Percentiles rank a stretch among this genome's conserved stretches.
These are phyloP conservation scores for Formicarius rufipectus DNA, from an alignment of 2,113 vertebrate species.

Conservation along the genomic window DNA sequence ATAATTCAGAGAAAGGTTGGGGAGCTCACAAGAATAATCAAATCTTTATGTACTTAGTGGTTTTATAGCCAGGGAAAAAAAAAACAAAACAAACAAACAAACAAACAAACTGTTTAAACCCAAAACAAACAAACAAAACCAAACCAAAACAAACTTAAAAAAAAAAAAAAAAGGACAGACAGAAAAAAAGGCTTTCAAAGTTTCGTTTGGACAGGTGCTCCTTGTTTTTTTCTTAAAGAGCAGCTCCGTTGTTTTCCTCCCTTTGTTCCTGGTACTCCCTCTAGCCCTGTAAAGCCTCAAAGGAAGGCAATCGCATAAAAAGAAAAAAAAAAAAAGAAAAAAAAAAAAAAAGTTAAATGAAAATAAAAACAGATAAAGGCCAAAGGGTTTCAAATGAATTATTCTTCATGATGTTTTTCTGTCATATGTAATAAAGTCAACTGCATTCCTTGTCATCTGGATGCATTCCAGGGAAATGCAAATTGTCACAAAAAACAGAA, in stretches of 20 bases:
- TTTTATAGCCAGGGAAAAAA: background rate
- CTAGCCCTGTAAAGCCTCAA: background rate
- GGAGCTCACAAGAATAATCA: background rate
- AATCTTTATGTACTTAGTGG: background rate
- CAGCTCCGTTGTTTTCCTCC: background rate
- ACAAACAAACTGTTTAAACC: too few species aligned
- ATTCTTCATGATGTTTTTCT: constrained; percentile 35
- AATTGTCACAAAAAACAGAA: constrained; percentile 42
- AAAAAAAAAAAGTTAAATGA: background rate
- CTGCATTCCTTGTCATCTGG: constrained; percentile 19
- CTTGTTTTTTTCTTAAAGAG: background rate
- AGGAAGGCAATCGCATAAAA: background rate
- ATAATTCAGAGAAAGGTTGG: background rate
- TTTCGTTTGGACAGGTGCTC: background rate
- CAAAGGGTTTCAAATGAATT: constrained; percentile 31
- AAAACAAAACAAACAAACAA: too few species aligned
- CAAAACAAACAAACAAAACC: too few species aligned
- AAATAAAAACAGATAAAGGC: constrained; percentile 27
- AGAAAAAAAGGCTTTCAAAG: background rate
- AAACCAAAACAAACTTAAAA: too few species aligned
- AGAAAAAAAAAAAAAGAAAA: background rate
- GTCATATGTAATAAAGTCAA: constrained; percentile 37
- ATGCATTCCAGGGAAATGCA: constrained; percentile 24
- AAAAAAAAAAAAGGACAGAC: too few species aligned
- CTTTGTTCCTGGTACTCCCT: background rate